Conservation (phyloP, 2,888 invertebrate genomes). For the Eilema griseolum region DNA sequence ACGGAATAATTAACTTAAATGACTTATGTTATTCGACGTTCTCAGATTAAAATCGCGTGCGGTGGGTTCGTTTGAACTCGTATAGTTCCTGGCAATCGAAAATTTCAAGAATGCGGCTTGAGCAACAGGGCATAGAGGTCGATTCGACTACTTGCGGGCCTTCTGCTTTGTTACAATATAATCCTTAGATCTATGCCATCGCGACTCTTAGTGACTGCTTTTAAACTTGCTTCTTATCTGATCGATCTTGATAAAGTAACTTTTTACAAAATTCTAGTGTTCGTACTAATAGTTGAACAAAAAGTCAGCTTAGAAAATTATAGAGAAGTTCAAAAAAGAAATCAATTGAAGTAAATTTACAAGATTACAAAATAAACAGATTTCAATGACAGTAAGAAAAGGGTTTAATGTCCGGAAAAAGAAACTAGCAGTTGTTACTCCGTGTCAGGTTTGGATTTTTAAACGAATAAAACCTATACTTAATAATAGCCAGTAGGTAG, state of each 20-base stretch:
- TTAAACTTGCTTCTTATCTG: slow-evolving; percentile 54
- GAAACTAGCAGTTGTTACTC: neutral
- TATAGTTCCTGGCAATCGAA: slow-evolving; percentile 2
- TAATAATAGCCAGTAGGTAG: neutral
- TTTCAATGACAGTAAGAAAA: neutral
- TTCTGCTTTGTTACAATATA: slow-evolving; percentile 20
- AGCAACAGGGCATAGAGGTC: slow-evolving; percentile 27
- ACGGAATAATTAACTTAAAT: neutral
- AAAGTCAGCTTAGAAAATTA: neutral
- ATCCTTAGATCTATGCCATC: slow-evolving; percentile 49
- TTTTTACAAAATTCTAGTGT: slow-evolving; percentile 18
- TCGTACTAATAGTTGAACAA: neutral
- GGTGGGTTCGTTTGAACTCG: neutral
- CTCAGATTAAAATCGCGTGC: neutral
- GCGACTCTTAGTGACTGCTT: slow-evolving; percentile 50
- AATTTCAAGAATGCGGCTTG: slow-evolving; percentile 15
- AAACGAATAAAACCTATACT: neutral
- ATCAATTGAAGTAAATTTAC: neutral
- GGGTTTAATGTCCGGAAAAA: neutral
- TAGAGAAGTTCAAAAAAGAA: neutral
- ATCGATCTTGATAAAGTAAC: slow-evolving; percentile 46
- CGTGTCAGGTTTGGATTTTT: neutral
- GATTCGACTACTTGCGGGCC: slow-evolving; percentile 31
- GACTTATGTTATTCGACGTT: slow-evolving; percentile 1
- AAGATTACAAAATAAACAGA: no score